Percentiles rank a stretch among this genome's conserved stretches.
These are phyloP conservation scores for Isichthys henryi DNA, from an alignment of 2,113 vertebrate genomes.

Conservation along the genomic window DNA sequence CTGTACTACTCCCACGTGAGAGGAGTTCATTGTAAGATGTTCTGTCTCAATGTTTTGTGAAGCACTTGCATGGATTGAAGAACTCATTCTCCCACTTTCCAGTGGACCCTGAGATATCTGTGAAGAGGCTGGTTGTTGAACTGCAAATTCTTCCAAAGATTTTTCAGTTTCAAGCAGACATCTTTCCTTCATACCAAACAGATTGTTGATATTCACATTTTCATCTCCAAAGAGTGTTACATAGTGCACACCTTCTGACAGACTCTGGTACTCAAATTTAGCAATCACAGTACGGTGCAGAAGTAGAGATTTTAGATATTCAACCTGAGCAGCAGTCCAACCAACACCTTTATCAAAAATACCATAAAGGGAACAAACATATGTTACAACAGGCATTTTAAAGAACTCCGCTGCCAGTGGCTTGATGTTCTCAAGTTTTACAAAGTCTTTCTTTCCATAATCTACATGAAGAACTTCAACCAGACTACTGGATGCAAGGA, in stretches of 20 bases:
- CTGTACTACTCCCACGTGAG: slow-evolving; percentile 60
- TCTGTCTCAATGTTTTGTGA: slow-evolving; percentile 23
- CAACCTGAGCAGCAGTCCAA: slow-evolving; percentile 66
- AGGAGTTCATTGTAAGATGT: slow-evolving; percentile 50
- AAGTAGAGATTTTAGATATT: slow-evolving; percentile 64
- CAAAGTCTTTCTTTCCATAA: slow-evolving; percentile 74
- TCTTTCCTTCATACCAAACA: slow-evolving; percentile 61
- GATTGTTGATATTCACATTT: slow-evolving; percentile 66
- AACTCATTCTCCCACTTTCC: neutral
- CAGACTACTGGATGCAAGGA: slow-evolving; percentile 46
- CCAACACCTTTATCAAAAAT: slow-evolving; percentile 65
- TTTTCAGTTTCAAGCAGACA: slow-evolving; percentile 46
- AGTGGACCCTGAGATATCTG: slow-evolving; percentile 3
- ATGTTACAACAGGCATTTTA: slow-evolving; percentile 85
- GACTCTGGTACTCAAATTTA: slow-evolving; percentile 73
- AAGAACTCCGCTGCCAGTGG: slow-evolving; percentile 71
- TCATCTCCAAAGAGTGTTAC: slow-evolving; percentile 74
- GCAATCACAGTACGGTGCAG: slow-evolving; percentile 66
- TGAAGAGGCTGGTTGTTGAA: slow-evolving; percentile 1
- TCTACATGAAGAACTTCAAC: slow-evolving; percentile 81
- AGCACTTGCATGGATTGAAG: neutral
- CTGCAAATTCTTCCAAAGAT: slow-evolving; percentile 28
- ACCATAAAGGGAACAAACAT: slow-evolving; percentile 74
- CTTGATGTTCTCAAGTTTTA: slow-evolving; percentile 60
- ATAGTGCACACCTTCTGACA: slow-evolving; percentile 77